Conservation (phyloP, 2,888 invertebrate species). For the Troides aeacus region DNA sequence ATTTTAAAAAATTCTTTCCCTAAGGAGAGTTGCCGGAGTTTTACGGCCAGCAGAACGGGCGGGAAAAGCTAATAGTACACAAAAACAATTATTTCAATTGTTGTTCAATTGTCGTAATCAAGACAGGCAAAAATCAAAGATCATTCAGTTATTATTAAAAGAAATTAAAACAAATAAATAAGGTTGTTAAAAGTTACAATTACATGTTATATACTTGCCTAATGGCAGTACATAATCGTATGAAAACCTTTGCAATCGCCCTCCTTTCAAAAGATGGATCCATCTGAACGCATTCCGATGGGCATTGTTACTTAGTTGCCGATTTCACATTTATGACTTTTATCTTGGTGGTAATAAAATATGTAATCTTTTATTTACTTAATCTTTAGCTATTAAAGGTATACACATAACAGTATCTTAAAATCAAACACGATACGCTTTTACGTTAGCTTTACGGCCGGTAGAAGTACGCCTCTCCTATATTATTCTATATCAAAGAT, state of each 20-base stretch:
- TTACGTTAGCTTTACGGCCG: too few species aligned
- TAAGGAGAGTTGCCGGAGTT: too few species aligned
- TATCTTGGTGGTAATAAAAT: not conserved
- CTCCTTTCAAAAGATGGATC: not conserved
- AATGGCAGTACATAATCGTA: not conserved
- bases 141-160: not conserved
- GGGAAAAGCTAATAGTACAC: too few species aligned
- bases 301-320: not conserved
- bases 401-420: too few species aligned
- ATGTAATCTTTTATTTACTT: too few species aligned
- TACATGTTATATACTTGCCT: not conserved
- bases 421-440: too few species aligned
- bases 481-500: too few species aligned
- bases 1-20: too few species aligned
- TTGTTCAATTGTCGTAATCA: not conserved
- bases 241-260: not conserved
- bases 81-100: too few species aligned
- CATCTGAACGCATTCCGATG: not conserved
- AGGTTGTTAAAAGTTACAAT: not conserved
- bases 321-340: not conserved
- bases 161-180: not conserved
- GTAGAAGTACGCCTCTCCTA: too few species aligned
- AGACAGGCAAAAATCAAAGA: not conserved
- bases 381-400: too few species aligned
- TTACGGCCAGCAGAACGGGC: too few species aligned